Base-by-base conservation (phyloP, 2,113 vertebrate species). In the Panthera uncia region DNA sequence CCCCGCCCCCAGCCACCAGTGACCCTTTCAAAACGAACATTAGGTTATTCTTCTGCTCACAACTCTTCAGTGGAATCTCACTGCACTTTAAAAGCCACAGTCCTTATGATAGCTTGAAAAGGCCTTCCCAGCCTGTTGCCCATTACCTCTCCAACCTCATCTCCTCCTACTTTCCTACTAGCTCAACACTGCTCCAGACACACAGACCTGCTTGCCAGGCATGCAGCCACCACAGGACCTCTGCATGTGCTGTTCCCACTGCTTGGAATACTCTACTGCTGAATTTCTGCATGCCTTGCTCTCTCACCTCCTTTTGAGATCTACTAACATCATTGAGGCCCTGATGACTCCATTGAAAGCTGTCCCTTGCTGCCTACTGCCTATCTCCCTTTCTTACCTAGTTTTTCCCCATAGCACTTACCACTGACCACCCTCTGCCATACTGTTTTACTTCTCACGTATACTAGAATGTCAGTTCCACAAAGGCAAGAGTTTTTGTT, bases 401-500 rank as follows among this genome's bases (percentile, higher is more conserved):
- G 38, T 41, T 91, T 65, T 50, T 68, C 86, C 65, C 57, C 23
- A 29, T 8, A 73, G 21, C 33, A 61, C 9, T 18, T n/a, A 71
- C 4, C 38, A 78, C 16, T 45, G 50, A 29, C 25, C 52, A 73
- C 23, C 52, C 86, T 50, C 57, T 36, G 63, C 71, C 31, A 36
- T 7, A 45, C 3, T 63, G 10, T 85, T 87, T 76, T 48, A 63
- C 33, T 50, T 50, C 38, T 55, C 57, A 50, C 23, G 50, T 68
- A 81, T 71, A 90, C 21, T 69, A 87, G 63, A 66, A 63, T 73
- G 29, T 13, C 52, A 55, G 41, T 95, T 95, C 38, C 19, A 48
- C 33, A 80, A 66, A 79, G 21, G 41, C 25, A 84, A 25, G 31
- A 33, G 25, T 23, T 86, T 80, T 48, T 89, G 29, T 92, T 52